Percentiles rank a stretch among this genome's conserved stretches.
phyloP scores from a whole-genome alignment of 2,888 invertebrate species.

The Gisinianus flammeolus region DNA sequence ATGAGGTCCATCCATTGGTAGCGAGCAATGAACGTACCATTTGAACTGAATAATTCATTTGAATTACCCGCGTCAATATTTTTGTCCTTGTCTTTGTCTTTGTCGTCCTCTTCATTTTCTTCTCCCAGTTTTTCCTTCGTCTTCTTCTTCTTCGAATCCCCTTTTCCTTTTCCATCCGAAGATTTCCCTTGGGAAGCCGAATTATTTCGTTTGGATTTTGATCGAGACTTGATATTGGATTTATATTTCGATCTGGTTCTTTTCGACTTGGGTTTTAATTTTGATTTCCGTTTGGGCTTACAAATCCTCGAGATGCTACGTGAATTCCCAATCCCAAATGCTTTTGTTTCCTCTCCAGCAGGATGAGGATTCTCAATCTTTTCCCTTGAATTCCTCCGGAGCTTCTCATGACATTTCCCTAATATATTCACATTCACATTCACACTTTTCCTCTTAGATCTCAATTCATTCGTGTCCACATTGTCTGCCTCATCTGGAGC shows the following conservation, averaged over 20 bases:
- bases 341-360: not conserved
- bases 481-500: too few species aligned
- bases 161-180: not conserved
- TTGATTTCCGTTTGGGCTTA: not conserved
- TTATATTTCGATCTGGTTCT: not conserved
- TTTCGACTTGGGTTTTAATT: not conserved
- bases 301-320: not conserved
- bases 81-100: not conserved
- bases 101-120: not conserved
- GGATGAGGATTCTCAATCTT: not conserved
- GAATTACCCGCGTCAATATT: not conserved
- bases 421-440: not conserved
- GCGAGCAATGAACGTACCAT: not conserved
- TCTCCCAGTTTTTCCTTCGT: not conserved
- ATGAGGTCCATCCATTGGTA: constrained; percentile 25
- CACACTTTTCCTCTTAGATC: too few species aligned
- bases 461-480: too few species aligned
- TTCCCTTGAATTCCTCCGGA: not conserved
- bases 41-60: not conserved
- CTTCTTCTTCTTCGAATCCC: not conserved
- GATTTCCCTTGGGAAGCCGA: not conserved
- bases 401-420: too few species aligned
- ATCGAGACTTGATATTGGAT: not conserved
- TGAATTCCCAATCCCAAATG: too few species aligned
- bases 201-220: not conserved